Evolutionary conservation across 2,113 vertebrate species (phyloP).

Genomic region (Cromileptes altivelis): DNA sequence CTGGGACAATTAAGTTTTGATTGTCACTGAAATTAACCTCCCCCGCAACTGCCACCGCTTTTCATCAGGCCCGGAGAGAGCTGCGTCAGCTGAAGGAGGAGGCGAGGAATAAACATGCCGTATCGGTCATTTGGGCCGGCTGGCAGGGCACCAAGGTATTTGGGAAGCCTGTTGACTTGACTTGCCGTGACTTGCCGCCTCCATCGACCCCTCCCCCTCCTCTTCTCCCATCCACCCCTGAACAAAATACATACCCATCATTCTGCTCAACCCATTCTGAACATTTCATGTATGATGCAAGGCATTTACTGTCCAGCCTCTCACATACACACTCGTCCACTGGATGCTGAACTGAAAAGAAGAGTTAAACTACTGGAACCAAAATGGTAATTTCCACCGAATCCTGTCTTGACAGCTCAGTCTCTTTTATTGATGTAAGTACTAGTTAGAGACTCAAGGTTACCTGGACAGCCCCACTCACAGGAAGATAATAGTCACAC

Average conservation of each 20-base stretch:
- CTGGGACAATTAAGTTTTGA: slow-evolving; percentile 69
- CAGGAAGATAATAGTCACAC: neutral
- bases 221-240: neutral
- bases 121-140: slow-evolving; percentile 99
- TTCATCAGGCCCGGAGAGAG: slow-evolving; percentile 93
- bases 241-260: slow-evolving; percentile 22
- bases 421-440: neutral
- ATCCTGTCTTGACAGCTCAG: slow-evolving; percentile 6
- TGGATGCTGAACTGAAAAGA: neutral
- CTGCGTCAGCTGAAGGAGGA: slow-evolving; percentile 96
- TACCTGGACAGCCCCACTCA: neutral
- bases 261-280: slow-evolving; percentile 20
- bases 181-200: slow-evolving; percentile 77
- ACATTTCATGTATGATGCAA: slow-evolving; percentile 21
- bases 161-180: slow-evolving; percentile 78
- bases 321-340: neutral
- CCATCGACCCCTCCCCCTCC: slow-evolving; percentile 29
- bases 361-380: neutral
- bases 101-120: slow-evolving; percentile 95
- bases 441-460: neutral
- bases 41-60: slow-evolving; percentile 82
- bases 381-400: neutral
- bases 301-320: neutral
- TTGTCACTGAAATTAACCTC: slow-evolving; percentile 79
- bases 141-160: slow-evolving; percentile 99